Evolutionary conservation across 2,888 invertebrate genomes (phyloP).

Genomic region (Lacanobia wlatinum): DNA sequence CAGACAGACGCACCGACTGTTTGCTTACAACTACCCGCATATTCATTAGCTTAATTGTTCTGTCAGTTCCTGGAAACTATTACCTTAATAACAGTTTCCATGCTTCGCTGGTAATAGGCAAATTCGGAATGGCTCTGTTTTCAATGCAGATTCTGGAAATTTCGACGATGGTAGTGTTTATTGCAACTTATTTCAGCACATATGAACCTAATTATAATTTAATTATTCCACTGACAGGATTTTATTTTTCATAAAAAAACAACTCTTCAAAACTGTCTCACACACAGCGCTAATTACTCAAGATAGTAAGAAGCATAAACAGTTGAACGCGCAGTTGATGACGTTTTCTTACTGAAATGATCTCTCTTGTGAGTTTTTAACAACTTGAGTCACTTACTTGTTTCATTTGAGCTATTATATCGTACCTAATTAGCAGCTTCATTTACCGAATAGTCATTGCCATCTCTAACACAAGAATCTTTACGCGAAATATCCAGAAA

Average conservation of each 20-base stretch:
- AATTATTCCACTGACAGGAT: no score
- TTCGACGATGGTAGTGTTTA: neutral
- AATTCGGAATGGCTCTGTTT: conserved; percentile 18
- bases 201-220: no score
- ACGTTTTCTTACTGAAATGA: neutral
- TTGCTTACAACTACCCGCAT: conserved; percentile 70
- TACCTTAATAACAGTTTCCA: conserved; percentile 67
- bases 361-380: neutral
- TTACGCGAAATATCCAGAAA: conserved; percentile 60
- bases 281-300: no score
- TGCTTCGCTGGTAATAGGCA: conserved; percentile 36
- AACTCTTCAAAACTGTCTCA: no score
- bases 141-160: conserved; percentile 12
- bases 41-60: conserved; percentile 83
- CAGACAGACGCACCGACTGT: conserved; percentile 46
- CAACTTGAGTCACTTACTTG: neutral
- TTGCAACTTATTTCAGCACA: neutral
- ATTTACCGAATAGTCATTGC: conserved; percentile 12
- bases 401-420: conserved; percentile 1
- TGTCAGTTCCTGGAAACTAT: conserved; percentile 73
- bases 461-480: conserved; percentile 59
- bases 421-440: conserved; percentile 28
- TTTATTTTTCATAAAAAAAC: no score
- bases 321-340: neutral
- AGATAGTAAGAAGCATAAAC: no score